A percentile compares a stretch with the other conserved stretches of the same genome.
These are phyloP conservation scores for Amazona guildingii DNA, from an alignment of 2,113 vertebrate genomes.

Conservation along the genomic window DNA sequence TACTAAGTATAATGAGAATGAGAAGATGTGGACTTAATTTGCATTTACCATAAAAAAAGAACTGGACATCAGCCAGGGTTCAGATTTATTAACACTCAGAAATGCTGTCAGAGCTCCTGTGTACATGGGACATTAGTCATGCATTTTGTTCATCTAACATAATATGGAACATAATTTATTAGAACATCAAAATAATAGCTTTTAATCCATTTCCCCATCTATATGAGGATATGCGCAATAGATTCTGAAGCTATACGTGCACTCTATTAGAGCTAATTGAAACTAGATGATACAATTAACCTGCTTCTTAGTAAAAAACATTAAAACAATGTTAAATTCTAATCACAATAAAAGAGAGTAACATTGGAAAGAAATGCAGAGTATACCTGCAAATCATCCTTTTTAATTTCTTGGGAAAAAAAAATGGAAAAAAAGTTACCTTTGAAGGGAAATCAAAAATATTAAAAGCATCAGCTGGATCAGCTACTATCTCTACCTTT, in stretches of 20 bases:
- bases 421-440: constrained; percentile 25
- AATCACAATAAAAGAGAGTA: constrained; percentile 70
- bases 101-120: constrained; percentile 72
- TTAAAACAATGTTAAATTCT: constrained; percentile 75
- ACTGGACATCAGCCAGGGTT: constrained; percentile 77
- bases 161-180: constrained; percentile 82
- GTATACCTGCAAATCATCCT: constrained; percentile 57
- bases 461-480: not conserved
- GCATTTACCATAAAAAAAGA: constrained; percentile 52
- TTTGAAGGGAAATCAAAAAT: not conserved
- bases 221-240: constrained; percentile 76
- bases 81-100: constrained; percentile 82
- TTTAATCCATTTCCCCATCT: constrained; percentile 72
- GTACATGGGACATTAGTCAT: constrained; percentile 80
- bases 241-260: constrained; percentile 69
- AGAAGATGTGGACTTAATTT: constrained; percentile 66
- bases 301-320: constrained; percentile 72
- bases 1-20: constrained; percentile 62
- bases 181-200: constrained; percentile 81
- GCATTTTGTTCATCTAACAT: constrained; percentile 81
- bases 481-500: not conserved
- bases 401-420: constrained; percentile 50
- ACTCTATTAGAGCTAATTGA: constrained; percentile 79
- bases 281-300: constrained; percentile 81
- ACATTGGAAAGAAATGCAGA: constrained; percentile 52